Evolutionary conservation across 2,113 vertebrate genomes (phyloP).

Genomic region (Condylura cristata): DNA sequence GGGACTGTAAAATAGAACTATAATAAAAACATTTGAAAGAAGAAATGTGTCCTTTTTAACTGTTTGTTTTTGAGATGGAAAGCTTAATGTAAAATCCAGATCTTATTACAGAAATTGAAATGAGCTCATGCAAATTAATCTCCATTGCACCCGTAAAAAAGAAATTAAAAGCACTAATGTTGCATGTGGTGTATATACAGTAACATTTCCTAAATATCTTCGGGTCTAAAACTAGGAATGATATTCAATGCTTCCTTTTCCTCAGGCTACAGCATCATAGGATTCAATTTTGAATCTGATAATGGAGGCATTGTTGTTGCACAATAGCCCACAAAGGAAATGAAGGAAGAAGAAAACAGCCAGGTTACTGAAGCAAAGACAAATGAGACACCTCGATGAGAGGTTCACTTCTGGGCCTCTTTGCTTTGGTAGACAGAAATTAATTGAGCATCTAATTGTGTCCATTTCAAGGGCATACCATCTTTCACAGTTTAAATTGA

Average conservation of each 20-base stretch:
- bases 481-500: slow-evolving; percentile 54
- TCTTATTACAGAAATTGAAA: slow-evolving; percentile 77
- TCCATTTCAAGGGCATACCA: slow-evolving; percentile 1
- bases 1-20: slow-evolving; percentile 64
- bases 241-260: slow-evolving; percentile 77
- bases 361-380: slow-evolving; percentile 59
- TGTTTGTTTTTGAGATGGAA: slow-evolving; percentile 73
- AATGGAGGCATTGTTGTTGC: slow-evolving; percentile 64
- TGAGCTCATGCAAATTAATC: slow-evolving; percentile 74
- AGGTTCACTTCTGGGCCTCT: slow-evolving; percentile 14
- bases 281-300: slow-evolving; percentile 80
- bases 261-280: slow-evolving; percentile 74
- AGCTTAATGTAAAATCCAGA: slow-evolving; percentile 69
- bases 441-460: slow-evolving; percentile 71
- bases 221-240: slow-evolving; percentile 65
- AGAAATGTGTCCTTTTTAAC: slow-evolving; percentile 74
- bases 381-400: slow-evolving; percentile 27
- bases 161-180: slow-evolving; percentile 78
- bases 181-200: slow-evolving; percentile 61
- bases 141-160: slow-evolving; percentile 75
- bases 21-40: slow-evolving; percentile 66
- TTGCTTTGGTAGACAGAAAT: slow-evolving; percentile 64
- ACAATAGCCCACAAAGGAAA: slow-evolving; percentile 78
- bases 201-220: slow-evolving; percentile 73
- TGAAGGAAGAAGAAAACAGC: slow-evolving; percentile 65